These are phyloP conservation scores for Macrotis lagotis DNA, from an alignment of 2,113 vertebrate genomes.

Conservation along the genomic window DNA sequence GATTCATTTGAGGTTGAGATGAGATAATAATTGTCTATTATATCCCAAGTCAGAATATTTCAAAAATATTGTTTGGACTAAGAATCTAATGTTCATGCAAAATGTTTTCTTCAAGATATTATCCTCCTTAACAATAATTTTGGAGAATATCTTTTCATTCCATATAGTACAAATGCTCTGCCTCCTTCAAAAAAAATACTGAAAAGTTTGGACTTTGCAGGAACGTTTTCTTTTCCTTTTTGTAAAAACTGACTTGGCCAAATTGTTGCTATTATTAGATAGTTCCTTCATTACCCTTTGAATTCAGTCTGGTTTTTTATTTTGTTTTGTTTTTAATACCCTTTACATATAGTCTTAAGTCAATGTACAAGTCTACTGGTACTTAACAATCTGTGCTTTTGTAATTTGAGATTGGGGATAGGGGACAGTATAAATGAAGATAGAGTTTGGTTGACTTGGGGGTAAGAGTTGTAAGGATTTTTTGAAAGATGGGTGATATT, in stretches of 20 bases:
- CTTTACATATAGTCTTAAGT: slow-evolving; percentile 29
- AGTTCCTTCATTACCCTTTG: slow-evolving; percentile 31
- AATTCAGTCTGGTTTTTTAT: slow-evolving; percentile 13
- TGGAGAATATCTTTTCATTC: slow-evolving; percentile 41
- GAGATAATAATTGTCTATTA: slow-evolving; percentile 36
- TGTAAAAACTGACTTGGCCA: slow-evolving; percentile 20
- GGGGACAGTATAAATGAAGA: neutral
- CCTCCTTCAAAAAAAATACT: slow-evolving; percentile 42
- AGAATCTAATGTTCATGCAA: slow-evolving; percentile 42
- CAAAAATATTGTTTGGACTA: slow-evolving; percentile 51
- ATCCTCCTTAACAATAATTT: slow-evolving; percentile 55
- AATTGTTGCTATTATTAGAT: slow-evolving; percentile 4
- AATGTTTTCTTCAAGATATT: slow-evolving; percentile 40
- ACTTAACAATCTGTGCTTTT: neutral
- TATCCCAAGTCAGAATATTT: slow-evolving; percentile 46
- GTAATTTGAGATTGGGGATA: slow-evolving; percentile 16
- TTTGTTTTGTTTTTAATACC: neutral
- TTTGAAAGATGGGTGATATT: slow-evolving; percentile 67
- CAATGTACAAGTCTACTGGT: neutral
- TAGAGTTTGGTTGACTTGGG: neutral
- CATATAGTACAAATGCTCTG: neutral
- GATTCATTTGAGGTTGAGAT: slow-evolving; percentile 46
- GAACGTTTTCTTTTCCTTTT: slow-evolving; percentile 33
- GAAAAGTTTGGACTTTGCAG: slow-evolving; percentile 51
- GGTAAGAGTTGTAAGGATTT: slow-evolving; percentile 66